phyloP scores from a whole-genome alignment of 2,113 vertebrate genomes.

The Epinephelus cyanopodus region DNA sequence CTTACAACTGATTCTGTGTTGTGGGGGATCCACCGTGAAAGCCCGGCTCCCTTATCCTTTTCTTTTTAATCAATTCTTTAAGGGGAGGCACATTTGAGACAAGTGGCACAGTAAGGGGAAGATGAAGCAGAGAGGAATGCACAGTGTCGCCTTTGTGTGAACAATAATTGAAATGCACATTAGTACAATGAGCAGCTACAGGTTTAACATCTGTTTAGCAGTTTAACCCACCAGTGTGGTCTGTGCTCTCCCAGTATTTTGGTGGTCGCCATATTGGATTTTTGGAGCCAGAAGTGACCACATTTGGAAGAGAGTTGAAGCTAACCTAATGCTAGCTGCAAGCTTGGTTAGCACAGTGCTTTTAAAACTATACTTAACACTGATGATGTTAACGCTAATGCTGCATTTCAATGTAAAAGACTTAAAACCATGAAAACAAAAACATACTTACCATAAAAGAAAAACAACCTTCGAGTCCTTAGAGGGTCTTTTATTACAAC shows the following conservation, averaged over 20 bases:
- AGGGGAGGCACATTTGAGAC: not conserved
- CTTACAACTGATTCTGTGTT: slow-evolving; percentile 16
- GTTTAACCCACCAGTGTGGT: not conserved
- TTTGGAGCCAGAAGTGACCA: too few species aligned
- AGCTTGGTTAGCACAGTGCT: too few species aligned
- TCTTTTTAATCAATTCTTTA: slow-evolving; percentile 1
- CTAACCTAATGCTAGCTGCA: too few species aligned
- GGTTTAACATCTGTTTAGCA: not conserved
- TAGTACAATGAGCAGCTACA: not conserved
- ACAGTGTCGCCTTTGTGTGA: not conserved
- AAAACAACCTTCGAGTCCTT: too few species aligned
- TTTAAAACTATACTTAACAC: too few species aligned
- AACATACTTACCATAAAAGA: too few species aligned
- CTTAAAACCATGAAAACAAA: too few species aligned
- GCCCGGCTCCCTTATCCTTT: not conserved
- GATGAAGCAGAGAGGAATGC: not conserved
- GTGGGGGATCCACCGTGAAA: not conserved
- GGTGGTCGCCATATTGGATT: too few species aligned
- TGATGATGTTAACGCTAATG: too few species aligned
- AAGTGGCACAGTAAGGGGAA: not conserved
- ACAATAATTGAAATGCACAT: not conserved
- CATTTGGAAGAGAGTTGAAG: too few species aligned
- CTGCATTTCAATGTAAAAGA: too few species aligned
- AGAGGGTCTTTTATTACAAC: not conserved
- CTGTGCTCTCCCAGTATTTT: not conserved